Base-by-base conservation (phyloP, 2,797 vertebrate genomes). In the Gobionotothen gibberifrons region DNA sequence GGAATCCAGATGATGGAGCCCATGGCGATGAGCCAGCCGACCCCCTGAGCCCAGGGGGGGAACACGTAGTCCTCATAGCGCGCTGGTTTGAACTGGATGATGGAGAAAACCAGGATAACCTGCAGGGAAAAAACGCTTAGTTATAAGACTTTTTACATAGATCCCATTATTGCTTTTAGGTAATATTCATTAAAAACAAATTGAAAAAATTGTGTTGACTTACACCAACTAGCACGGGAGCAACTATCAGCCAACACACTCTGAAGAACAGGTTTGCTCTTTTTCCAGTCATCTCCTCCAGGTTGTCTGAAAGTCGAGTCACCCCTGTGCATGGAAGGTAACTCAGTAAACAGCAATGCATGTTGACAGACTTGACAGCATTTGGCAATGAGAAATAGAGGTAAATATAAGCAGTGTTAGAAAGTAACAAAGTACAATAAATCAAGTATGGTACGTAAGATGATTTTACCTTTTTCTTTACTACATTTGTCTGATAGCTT, bases 1-100 rank as follows among this genome's bases (percentile, higher is more conserved):
- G 95, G 94, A 49, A 95, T 95, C 95, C 95, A 95, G 76, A 95
- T 91, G 65, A 95, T 93, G 53, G 95, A 95, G 1, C 86, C 87
- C 87, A 95, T 21, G 40, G 94, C 90, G 1, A 95, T 93, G 54
- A 93, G 17, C 95, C 94, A 95, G 44, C 95, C 95, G 0, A 95
- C 57, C 10, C 93, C 93, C 81, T 95, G 94, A 84, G 93, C 93
- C 95, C 95, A 95, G 12, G 84, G 62, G 16, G 95, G 95, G 85
- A 95, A 95, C 17, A 93, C 77, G 0, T 94, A 92, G 63, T 67
- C 49, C 52, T 66, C 93, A 49, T 95, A 95, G 29, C 87, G 93
- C 1, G 93, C 95, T 3, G 95, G 94, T 82, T 89, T 92, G 77
- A 95, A 95, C 80, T 94, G 91, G 66, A 95, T 92, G 83, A 95